Evolutionary conservation across 2,113 vertebrate genomes (phyloP), one percentile per base, ranked within the genome.

Genomic region (Strigops habroptila): DNA sequence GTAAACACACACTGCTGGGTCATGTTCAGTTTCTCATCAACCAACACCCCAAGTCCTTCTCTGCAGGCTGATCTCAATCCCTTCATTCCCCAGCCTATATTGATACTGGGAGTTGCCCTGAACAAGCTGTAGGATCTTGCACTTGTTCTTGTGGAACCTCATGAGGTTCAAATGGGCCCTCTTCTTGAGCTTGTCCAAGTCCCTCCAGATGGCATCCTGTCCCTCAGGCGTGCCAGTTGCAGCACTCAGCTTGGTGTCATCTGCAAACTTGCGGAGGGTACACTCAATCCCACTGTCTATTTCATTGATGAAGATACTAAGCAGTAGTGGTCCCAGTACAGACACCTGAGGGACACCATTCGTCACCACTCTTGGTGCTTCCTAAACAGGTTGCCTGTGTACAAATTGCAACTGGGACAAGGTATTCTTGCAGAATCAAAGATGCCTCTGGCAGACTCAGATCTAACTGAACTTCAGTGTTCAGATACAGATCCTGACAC

Each of bases 1-100:
- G 46, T 1, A 0, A 14, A n/a, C 1, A 0, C 31, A 37, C 51
- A 55, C 2, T 44, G 59, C 1, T 0, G 2, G n/a, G 3, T 69
- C 62, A 64, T 52, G 30, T 27, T 27, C 49, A 84, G 5, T 18
- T 39, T 24, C 14, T 68, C 64, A 53, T 8, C 13, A 31, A 60
- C 18, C 33, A 33, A 30, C 30, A 81, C 0, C 9, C 6, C 31
- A 46, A 1, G 6, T 25, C 11, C 30, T 59, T 41, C 33, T 55
- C 1, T 0, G 0, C 21, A 21, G 24, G 28, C 5, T 86, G 12
- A 15, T 64, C 16, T 33, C 37, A 22, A 1, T 18, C 33, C 3
- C 9, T 12, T 69, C 48, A 28, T 70, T 4, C 41, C 18, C 10
- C 60, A 63, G 10, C 12, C 18, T 31, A 7, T 25, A 39, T 1